phyloP scores from a whole-genome alignment of 1,140 invertebrate genomes.

The Zaprionus tsacasi region DNA sequence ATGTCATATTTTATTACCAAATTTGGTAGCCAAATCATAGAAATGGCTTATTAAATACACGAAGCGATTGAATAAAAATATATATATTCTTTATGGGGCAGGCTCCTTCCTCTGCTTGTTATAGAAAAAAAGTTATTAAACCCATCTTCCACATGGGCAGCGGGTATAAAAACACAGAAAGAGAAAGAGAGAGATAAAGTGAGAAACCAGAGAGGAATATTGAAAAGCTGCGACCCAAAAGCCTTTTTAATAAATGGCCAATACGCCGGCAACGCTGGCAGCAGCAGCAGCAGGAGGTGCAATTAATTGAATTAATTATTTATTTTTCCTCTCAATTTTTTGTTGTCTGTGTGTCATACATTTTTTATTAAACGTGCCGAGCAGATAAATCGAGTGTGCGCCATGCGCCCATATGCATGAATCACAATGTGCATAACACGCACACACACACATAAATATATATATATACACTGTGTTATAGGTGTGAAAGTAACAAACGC shows the following conservation, averaged over 20 bases:
- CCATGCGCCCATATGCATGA: not conserved
- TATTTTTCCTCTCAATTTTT: conserved; percentile 37
- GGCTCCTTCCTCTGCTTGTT: too few relatives aligned
- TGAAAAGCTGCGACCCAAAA: conserved; percentile 28
- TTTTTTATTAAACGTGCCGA: conserved; percentile 21
- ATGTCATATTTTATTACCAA: too few relatives aligned
- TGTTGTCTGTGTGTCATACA: conserved; percentile 22
- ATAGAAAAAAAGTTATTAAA: too few relatives aligned
- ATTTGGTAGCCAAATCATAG: too few relatives aligned
- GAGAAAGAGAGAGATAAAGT: not conserved
- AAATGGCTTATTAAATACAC: too few relatives aligned
- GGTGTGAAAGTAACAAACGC: conserved; percentile 26
- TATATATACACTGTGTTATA: not conserved
- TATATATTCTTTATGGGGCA: too few relatives aligned
- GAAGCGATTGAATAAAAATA: too few relatives aligned
- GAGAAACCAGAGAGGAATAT: conserved; percentile 1
- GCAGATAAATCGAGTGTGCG: conserved; percentile 21
- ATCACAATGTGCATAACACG: not conserved
- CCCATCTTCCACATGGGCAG: too few relatives aligned
- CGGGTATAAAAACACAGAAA: not conserved
- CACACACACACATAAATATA: not conserved
- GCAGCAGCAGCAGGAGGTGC: conserved; percentile 10
- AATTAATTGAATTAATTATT: conserved; percentile 73
- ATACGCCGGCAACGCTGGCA: conserved; percentile 3
- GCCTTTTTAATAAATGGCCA: conserved; percentile 49